Percentiles rank a stretch among this genome's conserved stretches.
These are phyloP conservation scores for Etheostoma spectabile DNA, from an alignment of 2,113 vertebrate genomes.

Conservation along the genomic window DNA sequence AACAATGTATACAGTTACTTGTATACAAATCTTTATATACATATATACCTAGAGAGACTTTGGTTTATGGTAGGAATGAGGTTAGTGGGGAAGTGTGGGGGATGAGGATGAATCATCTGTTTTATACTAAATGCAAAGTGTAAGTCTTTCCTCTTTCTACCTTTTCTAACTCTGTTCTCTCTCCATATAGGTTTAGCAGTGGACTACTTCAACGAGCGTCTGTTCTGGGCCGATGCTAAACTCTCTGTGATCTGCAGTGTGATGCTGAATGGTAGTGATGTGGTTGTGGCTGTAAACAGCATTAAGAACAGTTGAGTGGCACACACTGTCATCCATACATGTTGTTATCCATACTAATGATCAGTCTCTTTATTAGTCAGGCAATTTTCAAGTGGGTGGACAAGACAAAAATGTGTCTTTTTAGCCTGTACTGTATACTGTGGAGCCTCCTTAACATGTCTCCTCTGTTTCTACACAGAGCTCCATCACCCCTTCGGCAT, in stretches of 20 bases:
- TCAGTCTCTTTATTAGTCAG: background rate
- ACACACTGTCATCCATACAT: background rate
- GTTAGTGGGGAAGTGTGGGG: background rate
- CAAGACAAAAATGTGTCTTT: background rate
- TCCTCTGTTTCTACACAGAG: slow-evolving; percentile 70
- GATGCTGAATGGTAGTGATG: slow-evolving; percentile 92
- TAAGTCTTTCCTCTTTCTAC: background rate
- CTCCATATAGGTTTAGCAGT: slow-evolving; percentile 89
- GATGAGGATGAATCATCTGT: background rate
- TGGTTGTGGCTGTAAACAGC: slow-evolving; percentile 88
- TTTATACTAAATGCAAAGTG: background rate
- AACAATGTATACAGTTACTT: background rate
- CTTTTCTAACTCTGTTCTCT: background rate
- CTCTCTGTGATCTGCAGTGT: slow-evolving; percentile 95
- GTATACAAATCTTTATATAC: background rate
- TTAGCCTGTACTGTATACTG: background rate
- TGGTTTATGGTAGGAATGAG: background rate
- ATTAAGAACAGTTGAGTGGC: slow-evolving; percentile 88
- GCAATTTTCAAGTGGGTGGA: background rate
- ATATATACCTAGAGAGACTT: background rate
- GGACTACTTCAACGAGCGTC: slow-evolving; percentile 96
- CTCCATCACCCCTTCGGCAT: slow-evolving; percentile 97
- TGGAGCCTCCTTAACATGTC: background rate
- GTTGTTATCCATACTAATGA: background rate
- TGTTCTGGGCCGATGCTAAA: slow-evolving; percentile 97